Evolutionary conservation across 2,888 invertebrate genomes (phyloP).

Genomic region (Isotomurus palustris): DNA sequence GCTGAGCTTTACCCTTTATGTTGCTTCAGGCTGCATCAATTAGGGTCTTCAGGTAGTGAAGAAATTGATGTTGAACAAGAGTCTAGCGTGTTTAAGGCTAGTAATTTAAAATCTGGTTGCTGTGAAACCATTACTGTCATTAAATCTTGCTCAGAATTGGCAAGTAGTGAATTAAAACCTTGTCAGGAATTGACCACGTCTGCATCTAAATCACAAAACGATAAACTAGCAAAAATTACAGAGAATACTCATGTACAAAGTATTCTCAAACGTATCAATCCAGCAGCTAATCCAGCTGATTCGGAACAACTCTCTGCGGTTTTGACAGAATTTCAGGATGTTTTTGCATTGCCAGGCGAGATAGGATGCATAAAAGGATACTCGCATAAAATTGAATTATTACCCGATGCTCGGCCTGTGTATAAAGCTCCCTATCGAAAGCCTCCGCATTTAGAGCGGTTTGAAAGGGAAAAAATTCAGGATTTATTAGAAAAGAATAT

Average conservation of each 20-base stretch:
- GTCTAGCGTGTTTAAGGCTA: too few relatives aligned
- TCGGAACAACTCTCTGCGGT: background rate
- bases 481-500: constrained; percentile 19
- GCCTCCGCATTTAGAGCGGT: constrained; percentile 14
- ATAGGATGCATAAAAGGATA: constrained; percentile 19
- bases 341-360: constrained; percentile 24
- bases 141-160: too few relatives aligned
- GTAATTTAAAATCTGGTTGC: too few relatives aligned
- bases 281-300: background rate
- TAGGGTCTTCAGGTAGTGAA: too few relatives aligned
- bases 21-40: too few relatives aligned
- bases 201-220: background rate
- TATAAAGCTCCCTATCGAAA: constrained; percentile 21
- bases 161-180: background rate
- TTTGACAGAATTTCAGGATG: constrained; percentile 13
- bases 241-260: background rate
- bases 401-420: constrained; percentile 17
- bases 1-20: too few relatives aligned
- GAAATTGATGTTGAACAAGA: too few relatives aligned
- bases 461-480: constrained; percentile 20
- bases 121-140: too few relatives aligned
- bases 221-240: background rate
- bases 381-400: constrained; percentile 16
- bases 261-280: background rate
- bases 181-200: background rate